Base-by-base conservation (phyloP, 2,113 vertebrate species). In the Catharus minimus region DNA sequence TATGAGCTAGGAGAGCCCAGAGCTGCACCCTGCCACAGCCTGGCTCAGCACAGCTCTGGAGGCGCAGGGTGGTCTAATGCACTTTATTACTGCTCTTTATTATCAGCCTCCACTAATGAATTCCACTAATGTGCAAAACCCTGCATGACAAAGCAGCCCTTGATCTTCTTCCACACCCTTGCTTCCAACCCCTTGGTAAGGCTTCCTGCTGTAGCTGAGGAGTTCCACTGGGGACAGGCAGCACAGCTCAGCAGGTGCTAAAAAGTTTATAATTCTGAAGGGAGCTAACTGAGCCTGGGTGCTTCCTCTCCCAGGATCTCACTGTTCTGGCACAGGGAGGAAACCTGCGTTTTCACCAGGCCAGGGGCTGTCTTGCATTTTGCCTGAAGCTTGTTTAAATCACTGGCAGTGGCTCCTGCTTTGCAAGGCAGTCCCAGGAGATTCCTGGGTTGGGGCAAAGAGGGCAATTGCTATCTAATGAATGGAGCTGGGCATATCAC, bases 61-160 rank as follows among this genome's bases (percentile, higher is more conserved):
- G 33, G 39, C 1, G 0, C 68, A 71, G 68, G 68, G 49, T 74
- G 60, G 60, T 52, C 88, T 67, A 20, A 74, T 24, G 39, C 3
- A 4, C 60, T 86, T 86, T 67, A 78, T 83, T 87, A 13, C 49
- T 68, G 47, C 69, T 92, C 66, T 75, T 81, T 41, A 73, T 90
- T 92, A 65, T 43, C 52, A 69, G 64, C 38, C 38, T 69, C 19
- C 41, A 19, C 49, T 85, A 81, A 92, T 66, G n/a, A 93, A 89
- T 91, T 84, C 87, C 56, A 41, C 53, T 82, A 73, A 73, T 76
- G 79, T 0, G 0, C 80, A 71, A 88, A 88, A 56, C 17, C 19
- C 49, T 49, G 74, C 27, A 26, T 90, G 76, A 83, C 68, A 93
- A 88, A 77, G 66, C 82, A 90, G 53, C 32, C 44, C 77, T 95